A percentile compares a stretch with the other conserved stretches of the same genome.
Conservation (phyloP, 2,888 invertebrate species). For the Brachyptera putata region DNA sequence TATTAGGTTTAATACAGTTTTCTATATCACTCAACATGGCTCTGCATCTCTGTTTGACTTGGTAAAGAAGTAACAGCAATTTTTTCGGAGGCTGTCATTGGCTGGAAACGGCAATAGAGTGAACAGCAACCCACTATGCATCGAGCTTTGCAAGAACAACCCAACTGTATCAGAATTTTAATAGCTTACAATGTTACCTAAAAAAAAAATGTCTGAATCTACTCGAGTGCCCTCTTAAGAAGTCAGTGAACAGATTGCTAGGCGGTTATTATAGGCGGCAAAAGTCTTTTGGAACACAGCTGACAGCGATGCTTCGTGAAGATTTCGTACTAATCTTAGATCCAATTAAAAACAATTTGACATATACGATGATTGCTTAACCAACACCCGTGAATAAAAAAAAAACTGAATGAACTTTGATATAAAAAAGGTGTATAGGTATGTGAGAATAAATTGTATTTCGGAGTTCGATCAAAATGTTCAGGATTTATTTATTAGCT, state of each 20-base stretch:
- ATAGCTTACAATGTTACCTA: too few relatives aligned
- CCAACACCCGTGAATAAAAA: background rate
- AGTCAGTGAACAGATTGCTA: background rate
- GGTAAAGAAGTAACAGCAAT: too few relatives aligned
- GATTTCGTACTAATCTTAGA: background rate
- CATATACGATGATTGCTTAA: constrained; percentile 6
- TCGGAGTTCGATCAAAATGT: background rate
- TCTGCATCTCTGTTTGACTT: too few relatives aligned
- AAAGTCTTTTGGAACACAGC: constrained; percentile 2
- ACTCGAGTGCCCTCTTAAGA: background rate
- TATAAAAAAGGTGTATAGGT: background rate
- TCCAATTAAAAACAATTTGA: constrained; percentile 19
- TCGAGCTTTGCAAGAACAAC: too few relatives aligned
- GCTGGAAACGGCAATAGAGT: too few relatives aligned
- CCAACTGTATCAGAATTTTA: too few relatives aligned
- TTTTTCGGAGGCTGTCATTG: too few relatives aligned
- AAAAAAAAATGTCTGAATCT: too few relatives aligned
- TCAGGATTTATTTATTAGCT: background rate
- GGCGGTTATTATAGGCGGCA: background rate
- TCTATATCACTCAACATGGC: too few relatives aligned
- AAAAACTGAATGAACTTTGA: background rate
- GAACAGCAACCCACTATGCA: too few relatives aligned
- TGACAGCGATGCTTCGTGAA: background rate
- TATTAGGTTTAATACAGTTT: too few relatives aligned
- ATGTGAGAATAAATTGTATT: constrained; percentile 3